Evolutionary conservation across 2,113 vertebrate genomes (phyloP).

Genomic region (Callipepla squamata): DNA sequence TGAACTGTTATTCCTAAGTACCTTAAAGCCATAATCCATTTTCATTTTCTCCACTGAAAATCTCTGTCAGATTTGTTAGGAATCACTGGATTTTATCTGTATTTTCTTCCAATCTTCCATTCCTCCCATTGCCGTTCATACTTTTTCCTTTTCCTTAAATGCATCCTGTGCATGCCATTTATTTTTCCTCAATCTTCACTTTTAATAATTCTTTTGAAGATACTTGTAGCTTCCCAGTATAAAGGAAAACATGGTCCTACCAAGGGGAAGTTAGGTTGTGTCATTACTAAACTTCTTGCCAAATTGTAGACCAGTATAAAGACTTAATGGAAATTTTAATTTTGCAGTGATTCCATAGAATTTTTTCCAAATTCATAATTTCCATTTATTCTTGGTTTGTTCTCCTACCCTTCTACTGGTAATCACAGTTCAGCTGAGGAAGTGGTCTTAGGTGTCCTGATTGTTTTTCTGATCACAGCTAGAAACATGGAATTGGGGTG

Average conservation of each 20-base stretch:
- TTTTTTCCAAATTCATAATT: background rate
- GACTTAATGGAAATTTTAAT: background rate
- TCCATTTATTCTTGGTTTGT: background rate
- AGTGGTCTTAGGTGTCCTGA: background rate
- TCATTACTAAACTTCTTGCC: background rate
- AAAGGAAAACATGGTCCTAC: background rate
- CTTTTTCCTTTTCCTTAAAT: background rate
- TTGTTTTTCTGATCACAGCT: background rate
- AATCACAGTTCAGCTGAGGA: background rate
- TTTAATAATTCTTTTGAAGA: background rate
- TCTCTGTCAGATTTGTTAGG: background rate
- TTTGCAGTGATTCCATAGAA: background rate
- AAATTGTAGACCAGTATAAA: background rate
- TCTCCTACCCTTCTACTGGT: background rate
- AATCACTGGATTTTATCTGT: background rate
- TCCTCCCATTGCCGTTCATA: background rate
- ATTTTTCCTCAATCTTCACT: background rate
- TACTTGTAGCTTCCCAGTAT: background rate
- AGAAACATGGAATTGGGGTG: accelerated
- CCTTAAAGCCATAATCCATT: background rate
- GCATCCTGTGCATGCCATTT: background rate
- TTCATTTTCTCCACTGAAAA: background rate
- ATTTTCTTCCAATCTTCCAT: background rate
- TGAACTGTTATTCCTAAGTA: background rate
- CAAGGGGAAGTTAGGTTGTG: background rate